Base-by-base conservation (phyloP, 2,113 vertebrate genomes). In the Spea bombifrons region DNA sequence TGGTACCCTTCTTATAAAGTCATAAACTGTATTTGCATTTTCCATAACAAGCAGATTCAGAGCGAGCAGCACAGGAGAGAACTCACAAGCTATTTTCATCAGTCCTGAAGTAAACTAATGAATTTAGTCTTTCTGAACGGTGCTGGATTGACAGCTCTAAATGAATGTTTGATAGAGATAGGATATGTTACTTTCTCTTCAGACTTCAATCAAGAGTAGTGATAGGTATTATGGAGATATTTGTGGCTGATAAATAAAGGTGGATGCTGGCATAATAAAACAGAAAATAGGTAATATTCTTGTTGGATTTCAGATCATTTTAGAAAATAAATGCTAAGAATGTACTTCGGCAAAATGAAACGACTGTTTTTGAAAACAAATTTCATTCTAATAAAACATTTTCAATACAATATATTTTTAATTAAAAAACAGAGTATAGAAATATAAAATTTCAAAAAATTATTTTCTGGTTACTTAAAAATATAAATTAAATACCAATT, bases 21-120 rank as follows among this genome's bases (percentile, higher is more conserved):
- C 75, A 77, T 77, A 77, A 77, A 77, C 66, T 16, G 70, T 61
- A 77, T 77, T 77, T 77, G 75, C 75, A 77, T 77, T 70, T 77
- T 70, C 75, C 75, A 77, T 77, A 77, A 77, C 66, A 63, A 67
- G 44, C 55, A 71, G 75, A 69, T 70, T 77, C 69, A 78, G 76
- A 78, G 53, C 47, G 65, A 55, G 68, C 75, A 55, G 48, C 63
- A 71, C 64, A 72, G 61, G 69, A 55, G 71, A 72, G 61, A 63
- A 78, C 66, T 78, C 76, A 78, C 76, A 72, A 72, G 57, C 69
- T 66, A 72, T 66, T 72, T 72, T 78, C 69, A 71, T 78, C 70
- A 78, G 68, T 47, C 13, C 69, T 72, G 69, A 15, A 72, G 47
- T 78, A 72, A 72, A 78, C 61, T 78, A 72, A 71, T 78, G 68